Evolutionary conservation across 2,797 vertebrate species (phyloP).

Genomic region (Alca torda): DNA sequence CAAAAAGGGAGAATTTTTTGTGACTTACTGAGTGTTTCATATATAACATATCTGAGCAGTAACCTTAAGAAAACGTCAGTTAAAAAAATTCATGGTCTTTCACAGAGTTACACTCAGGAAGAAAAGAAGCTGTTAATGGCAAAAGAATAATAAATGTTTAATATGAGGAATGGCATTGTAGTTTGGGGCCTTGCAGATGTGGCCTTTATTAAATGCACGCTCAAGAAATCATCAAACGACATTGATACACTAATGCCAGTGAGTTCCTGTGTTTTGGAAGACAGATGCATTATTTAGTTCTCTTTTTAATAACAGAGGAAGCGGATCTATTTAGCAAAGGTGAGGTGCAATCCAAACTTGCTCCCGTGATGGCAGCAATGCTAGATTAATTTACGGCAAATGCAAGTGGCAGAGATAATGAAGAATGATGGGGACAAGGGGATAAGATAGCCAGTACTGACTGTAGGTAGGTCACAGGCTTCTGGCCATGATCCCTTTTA

Average conservation of each 20-base stretch:
- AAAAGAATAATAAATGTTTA: not conserved
- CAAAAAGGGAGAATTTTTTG: not conserved
- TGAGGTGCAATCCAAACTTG: not conserved
- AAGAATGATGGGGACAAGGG: not conserved
- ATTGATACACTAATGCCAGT: not conserved
- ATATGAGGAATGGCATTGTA: not conserved
- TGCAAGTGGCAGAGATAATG: not conserved
- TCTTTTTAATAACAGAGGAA: not conserved
- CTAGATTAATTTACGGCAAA: not conserved
- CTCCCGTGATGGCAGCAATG: fast-evolving
- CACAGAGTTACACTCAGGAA: not conserved
- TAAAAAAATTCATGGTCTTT: not conserved
- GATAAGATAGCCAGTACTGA: not conserved
- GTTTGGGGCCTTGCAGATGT: not conserved
- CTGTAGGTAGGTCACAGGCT: not conserved
- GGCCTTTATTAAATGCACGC: not conserved
- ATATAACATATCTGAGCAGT: not conserved
- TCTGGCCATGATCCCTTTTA: not conserved
- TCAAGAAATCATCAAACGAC: not conserved
- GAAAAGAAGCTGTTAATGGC: not conserved
- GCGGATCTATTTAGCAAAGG: not conserved
- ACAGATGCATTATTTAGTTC: not conserved
- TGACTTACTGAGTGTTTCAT: not conserved
- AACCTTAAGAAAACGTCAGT: not conserved
- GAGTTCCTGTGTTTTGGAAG: not conserved